Percentiles rank a stretch among this genome's conserved stretches.
Evolutionary conservation across 2,113 vertebrate genomes (phyloP).

Genomic region (Grallaria varia): DNA sequence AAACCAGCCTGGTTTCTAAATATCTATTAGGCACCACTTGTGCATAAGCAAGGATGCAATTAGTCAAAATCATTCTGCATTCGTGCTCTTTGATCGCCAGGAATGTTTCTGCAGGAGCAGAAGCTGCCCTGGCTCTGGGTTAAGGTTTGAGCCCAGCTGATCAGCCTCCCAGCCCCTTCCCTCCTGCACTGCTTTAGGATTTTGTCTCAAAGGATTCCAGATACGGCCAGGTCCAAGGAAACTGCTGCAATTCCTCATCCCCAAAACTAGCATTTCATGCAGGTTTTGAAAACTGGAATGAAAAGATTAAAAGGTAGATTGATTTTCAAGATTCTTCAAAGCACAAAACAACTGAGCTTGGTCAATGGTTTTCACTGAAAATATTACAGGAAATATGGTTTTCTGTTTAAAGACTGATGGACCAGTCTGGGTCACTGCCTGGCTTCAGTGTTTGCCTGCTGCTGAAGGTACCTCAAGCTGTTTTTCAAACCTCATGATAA

Average conservation of each 20-base stretch:
- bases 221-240: not conserved
- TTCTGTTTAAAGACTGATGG: constrained; percentile 25
- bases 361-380: constrained; percentile 4
- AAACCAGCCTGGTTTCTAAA: constrained; percentile 60
- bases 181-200: not conserved
- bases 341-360: not conserved
- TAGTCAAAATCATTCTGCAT: constrained; percentile 43
- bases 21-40: constrained; percentile 57
- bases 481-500: not conserved
- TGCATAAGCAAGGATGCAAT: constrained; percentile 58
- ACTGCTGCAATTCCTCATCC: not conserved
- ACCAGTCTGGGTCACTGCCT: not conserved
- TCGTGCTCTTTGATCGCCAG: constrained; percentile 40
- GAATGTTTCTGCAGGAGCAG: not conserved
- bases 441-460: not conserved
- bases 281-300: constrained; percentile 16
- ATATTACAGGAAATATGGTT: not conserved
- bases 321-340: constrained; percentile 31
- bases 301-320: constrained; percentile 17
- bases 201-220: not conserved
- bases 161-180: not conserved
- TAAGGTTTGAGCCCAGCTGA: not conserved
- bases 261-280: not conserved
- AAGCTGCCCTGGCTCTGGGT: not conserved
- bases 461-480: not conserved